phyloP scores from a whole-genome alignment of 1,140 invertebrate genomes.

The Armadillidium nasatum region DNA sequence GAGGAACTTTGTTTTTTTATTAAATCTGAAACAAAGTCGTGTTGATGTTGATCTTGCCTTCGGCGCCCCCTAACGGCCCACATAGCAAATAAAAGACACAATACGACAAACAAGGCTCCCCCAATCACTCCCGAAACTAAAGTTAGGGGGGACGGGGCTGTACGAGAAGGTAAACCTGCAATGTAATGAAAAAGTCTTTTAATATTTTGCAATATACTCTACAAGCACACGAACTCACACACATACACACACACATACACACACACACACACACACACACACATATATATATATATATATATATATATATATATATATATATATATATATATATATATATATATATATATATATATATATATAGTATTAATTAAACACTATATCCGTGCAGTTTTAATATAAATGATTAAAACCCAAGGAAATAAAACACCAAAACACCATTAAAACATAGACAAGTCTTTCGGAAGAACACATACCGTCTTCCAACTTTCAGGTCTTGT shows the following conservation, averaged over 20 bases:
- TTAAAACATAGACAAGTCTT: too few species aligned
- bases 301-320: too few species aligned
- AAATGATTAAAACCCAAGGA: too few species aligned
- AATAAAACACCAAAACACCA: too few species aligned
- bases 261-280: not conserved
- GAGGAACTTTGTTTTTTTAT: not conserved
- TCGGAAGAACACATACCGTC: too few species aligned
- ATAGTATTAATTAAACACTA: too few species aligned
- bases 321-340: too few species aligned
- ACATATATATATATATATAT: slow-evolving; percentile 2
- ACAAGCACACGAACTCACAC: too few species aligned
- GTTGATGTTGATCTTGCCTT: slow-evolving; percentile 20
- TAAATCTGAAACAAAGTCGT: not conserved
- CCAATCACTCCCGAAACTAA: slow-evolving; percentile 24
- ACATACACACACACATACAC: not conserved
- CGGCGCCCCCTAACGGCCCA: slow-evolving; percentile 25
- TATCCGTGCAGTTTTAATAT: too few species aligned
- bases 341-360: too few species aligned
- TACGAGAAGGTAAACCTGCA: slow-evolving; percentile 25
- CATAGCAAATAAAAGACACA: slow-evolving; percentile 23
- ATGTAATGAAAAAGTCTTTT: slow-evolving; percentile 1
- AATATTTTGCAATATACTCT: not conserved
- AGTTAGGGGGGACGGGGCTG: slow-evolving; percentile 24
- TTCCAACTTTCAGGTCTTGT: too few species aligned
- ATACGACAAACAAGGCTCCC: slow-evolving; percentile 21